Evolutionary conservation across 1,140 invertebrate species (phyloP).

Genomic region (Drosophila carrolli): DNA sequence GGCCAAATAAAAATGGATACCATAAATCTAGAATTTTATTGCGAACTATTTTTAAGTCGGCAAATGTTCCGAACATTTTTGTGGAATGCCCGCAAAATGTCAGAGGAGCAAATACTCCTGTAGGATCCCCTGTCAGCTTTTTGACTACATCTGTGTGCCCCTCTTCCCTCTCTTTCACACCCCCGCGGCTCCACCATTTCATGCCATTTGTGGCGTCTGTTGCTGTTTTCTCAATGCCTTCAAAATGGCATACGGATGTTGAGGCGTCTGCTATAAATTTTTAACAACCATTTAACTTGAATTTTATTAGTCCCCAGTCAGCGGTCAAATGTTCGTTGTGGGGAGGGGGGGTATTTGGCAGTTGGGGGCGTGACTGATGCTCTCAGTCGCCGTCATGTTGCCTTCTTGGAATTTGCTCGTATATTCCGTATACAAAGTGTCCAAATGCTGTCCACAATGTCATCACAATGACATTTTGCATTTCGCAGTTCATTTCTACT

Average conservation of each 20-base stretch:
- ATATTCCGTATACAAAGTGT: conserved; percentile 40
- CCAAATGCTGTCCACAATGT: conserved; percentile 49
- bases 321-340: conserved; percentile 26
- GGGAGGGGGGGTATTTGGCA: background rate
- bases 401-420: conserved; percentile 40
- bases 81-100: background rate
- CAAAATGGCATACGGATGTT: conserved; percentile 48
- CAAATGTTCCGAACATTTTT: background rate
- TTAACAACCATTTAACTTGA: conserved; percentile 84
- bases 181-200: background rate
- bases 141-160: conserved; percentile 1
- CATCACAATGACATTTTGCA: conserved; percentile 67
- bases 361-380: conserved; percentile 11
- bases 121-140: conserved; percentile 13
- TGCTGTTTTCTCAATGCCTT: conserved; percentile 11
- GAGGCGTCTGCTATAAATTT: conserved; percentile 71
- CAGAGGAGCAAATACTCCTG: background rate
- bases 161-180: background rate
- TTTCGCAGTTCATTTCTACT: conserved; percentile 36
- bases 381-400: conserved; percentile 30
- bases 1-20: background rate
- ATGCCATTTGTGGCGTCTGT: conserved; percentile 9
- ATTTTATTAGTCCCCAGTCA: conserved; percentile 80
- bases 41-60: background rate
- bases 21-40: conserved; percentile 10